phyloP scores from a whole-genome alignment of 2,888 invertebrate species.

The Phyto melanocephala region DNA sequence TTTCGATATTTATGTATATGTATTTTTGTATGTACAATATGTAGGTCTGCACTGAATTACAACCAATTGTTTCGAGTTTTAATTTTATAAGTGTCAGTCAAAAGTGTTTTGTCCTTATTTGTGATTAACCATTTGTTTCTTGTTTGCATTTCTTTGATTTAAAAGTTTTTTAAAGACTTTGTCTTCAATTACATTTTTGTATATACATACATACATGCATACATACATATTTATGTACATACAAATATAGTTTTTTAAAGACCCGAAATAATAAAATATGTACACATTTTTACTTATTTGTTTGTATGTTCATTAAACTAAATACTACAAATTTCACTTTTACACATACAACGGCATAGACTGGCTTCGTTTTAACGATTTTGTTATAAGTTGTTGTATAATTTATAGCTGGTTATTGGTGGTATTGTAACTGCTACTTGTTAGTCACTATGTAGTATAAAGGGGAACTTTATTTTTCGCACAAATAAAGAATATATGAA shows the following conservation, averaged over 20 bases:
- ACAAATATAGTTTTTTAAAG: not conserved
- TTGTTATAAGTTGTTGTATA: not conserved
- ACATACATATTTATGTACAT: too few species aligned
- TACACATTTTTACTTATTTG: too few species aligned
- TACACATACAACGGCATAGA: constrained; percentile 7
- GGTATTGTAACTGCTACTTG: not conserved
- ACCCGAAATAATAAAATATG: constrained; percentile 15
- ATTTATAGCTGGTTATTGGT: not conserved
- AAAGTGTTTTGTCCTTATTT: not conserved
- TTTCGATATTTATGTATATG: too few species aligned
- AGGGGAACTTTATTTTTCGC: not conserved
- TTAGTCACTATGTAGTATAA: not conserved
- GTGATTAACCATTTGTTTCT: too few species aligned
- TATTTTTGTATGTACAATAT: too few species aligned
- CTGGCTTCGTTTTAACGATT: not conserved
- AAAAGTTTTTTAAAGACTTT: too few species aligned
- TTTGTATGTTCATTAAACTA: too few species aligned
- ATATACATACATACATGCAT: not conserved
- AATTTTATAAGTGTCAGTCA: not conserved
- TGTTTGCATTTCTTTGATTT: too few species aligned
- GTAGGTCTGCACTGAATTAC: too few species aligned
- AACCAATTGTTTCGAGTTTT: not conserved
- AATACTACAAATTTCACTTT: constrained; percentile 58
- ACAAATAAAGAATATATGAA: not conserved
- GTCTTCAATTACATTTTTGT: too few species aligned